Percentiles rank a stretch among this genome's conserved stretches.
phyloP scores from a whole-genome alignment of 2,797 vertebrate species.

The Urocyon cinereoargenteus region DNA sequence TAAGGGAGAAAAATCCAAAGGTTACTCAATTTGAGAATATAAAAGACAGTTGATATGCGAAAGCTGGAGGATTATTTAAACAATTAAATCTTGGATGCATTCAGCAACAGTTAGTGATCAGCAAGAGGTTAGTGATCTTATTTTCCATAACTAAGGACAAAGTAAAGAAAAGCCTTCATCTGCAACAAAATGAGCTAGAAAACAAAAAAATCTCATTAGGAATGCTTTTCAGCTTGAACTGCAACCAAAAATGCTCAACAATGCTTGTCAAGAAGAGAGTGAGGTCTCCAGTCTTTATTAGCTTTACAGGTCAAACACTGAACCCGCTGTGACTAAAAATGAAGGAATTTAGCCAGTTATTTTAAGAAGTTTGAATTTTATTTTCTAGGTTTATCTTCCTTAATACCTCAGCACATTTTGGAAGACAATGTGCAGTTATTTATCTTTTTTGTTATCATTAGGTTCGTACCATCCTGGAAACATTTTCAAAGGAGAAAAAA shows the following conservation, averaged over 20 bases:
- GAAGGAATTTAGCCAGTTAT: conserved; percentile 19
- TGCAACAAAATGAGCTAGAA: conserved; percentile 69
- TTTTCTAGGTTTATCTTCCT: neutral
- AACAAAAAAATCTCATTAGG: conserved; percentile 53
- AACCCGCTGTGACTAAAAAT: conserved; percentile 48
- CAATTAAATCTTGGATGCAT: conserved; percentile 41
- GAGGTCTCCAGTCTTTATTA: conserved; percentile 64
- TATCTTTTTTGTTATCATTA: neutral
- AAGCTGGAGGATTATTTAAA: neutral
- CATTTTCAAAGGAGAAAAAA: neutral
- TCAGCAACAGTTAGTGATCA: neutral
- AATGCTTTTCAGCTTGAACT: conserved; percentile 38
- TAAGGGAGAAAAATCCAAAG: neutral
- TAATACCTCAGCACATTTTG: neutral
- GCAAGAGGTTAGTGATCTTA: neutral
- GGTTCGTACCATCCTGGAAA: neutral
- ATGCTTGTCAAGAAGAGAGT: conserved; percentile 59
- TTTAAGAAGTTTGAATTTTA: conserved; percentile 33
- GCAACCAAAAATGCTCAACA: conserved; percentile 32
- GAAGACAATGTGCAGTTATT: neutral
- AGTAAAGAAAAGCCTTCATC: conserved; percentile 48
- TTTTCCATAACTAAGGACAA: conserved; percentile 63
- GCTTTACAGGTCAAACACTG: conserved; percentile 34
- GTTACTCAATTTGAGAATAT: conserved; percentile 12
- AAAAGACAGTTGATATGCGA: neutral